A percentile compares a stretch with the other conserved stretches of the same genome.
Conservation (phyloP, 2,888 invertebrate genomes). For the Leptinotarsa tumamoca region DNA sequence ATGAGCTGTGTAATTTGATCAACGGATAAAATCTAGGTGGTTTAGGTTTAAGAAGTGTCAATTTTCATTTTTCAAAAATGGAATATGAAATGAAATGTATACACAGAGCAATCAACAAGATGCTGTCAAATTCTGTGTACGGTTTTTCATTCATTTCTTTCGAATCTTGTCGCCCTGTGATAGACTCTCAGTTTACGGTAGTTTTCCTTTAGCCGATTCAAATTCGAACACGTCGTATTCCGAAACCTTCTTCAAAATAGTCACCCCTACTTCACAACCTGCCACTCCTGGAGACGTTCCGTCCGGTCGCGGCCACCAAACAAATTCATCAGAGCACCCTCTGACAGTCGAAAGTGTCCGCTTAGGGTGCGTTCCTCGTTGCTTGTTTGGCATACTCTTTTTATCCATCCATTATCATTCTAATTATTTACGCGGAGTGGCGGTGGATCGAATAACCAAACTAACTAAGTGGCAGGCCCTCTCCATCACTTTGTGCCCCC, state of each 20-base stretch:
- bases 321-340: constrained; percentile 66
- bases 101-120: too few relatives aligned
- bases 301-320: constrained; percentile 64
- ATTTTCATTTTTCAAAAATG: too few relatives aligned
- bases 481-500: constrained; percentile 42
- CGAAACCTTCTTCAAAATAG: not conserved
- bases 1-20: too few relatives aligned
- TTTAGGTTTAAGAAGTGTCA: too few relatives aligned
- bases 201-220: too few relatives aligned
- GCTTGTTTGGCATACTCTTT: constrained; percentile 65
- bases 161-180: too few relatives aligned
- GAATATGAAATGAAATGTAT: too few relatives aligned
- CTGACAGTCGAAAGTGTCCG: constrained; percentile 64
- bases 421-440: constrained; percentile 65
- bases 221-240: too few relatives aligned
- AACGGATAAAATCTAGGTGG: too few relatives aligned
- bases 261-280: constrained; percentile 56
- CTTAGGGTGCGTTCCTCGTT: constrained; percentile 58
- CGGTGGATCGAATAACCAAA: constrained; percentile 65
- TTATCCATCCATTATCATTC: constrained; percentile 67
- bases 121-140: too few relatives aligned
- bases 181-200: too few relatives aligned
- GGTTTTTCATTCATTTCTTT: too few relatives aligned
- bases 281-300: constrained; percentile 60
- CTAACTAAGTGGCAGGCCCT: constrained; percentile 64